Evolutionary conservation across 2,797 vertebrate genomes (phyloP), one percentile per base, ranked within the genome.

Genomic region (Danio tinwini): DNA sequence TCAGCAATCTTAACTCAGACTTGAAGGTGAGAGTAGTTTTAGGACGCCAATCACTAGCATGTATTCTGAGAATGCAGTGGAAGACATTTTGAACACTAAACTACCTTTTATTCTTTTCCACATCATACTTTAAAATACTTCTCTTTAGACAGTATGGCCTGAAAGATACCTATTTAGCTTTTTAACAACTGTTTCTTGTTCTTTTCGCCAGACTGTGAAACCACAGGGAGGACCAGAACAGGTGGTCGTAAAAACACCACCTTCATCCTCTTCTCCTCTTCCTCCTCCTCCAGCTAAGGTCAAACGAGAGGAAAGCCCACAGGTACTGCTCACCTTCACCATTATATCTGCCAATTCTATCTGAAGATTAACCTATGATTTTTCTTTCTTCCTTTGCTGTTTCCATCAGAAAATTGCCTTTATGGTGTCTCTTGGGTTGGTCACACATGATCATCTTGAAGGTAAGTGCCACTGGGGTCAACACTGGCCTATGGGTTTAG

Each of bases 381-480:
- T 29, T 29, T 29, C 79, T 17, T 67, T 75, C 85, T 83, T 82
- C 29, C 29, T 29, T 29, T 29, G 29, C 29, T 29, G 29, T 29
- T 64, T 88, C 87, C 74, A 88, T 39, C 86, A 99, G 98, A 99
- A 99, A 98, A 95, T 99, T 91, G 97, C 98, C 91, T 99, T 99
- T 91, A 99, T 99, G 98, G 97, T 98, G 86, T 98, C 98, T 82
- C 89, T 99, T 79, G 98, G 98, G 75, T 91, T 99, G 65, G 97
- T 99, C 68, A 99, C 98, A 89, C 96, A 98, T 17, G 97, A 98
- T 90, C 98, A 99, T 89, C 89, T 99, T 88, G 97, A 99, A 96
- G 98, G 97, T 98, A 93, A 81, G 68, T 53, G 10, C 9, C 52
- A 37, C 47, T 55, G 37, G 16, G 44, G 8, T 45, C 12, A 72